These are phyloP conservation scores for Cebuella pygmaea DNA, from an alignment of 2,797 vertebrate genomes.

Conservation along the genomic window DNA sequence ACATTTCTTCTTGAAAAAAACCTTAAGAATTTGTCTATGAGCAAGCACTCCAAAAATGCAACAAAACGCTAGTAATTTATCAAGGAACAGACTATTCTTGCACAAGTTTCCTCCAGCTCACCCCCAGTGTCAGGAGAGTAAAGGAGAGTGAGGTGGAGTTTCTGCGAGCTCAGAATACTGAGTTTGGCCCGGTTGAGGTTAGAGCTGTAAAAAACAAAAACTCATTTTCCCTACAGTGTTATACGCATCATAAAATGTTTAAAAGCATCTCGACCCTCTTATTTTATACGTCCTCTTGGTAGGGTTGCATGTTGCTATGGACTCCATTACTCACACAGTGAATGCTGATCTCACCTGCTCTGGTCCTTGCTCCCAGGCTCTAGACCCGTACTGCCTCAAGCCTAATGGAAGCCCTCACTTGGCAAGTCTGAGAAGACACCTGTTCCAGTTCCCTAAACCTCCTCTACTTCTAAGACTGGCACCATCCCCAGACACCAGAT, in stretches of 20 bases:
- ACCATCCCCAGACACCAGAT: not conserved
- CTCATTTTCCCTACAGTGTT: too few species aligned
- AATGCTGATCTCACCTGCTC: not conserved
- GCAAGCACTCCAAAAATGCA: not conserved
- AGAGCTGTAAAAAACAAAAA: not conserved
- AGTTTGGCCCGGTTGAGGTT: not conserved
- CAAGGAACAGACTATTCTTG: not conserved
- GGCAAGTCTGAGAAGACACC: not conserved
- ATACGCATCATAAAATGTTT: not conserved
- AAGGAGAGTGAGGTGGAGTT: not conserved
- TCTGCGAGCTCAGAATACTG: not conserved
- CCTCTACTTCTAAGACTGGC: not conserved
- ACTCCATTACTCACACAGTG: rapidly evolving
- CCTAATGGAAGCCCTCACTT: not conserved
- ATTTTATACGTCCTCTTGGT: too few species aligned
- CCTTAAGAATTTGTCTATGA: not conserved
- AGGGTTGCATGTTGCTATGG: rapidly evolving
- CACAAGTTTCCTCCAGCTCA: not conserved
- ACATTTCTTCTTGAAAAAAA: not conserved
- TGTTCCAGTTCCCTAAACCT: not conserved
- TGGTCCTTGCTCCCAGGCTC: not conserved
- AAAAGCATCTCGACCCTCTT: not conserved
- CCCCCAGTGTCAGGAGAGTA: not conserved
- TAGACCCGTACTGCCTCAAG: rapidly evolving
- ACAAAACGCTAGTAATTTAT: not conserved